phyloP scores from a whole-genome alignment of 2,888 invertebrate species.

The Eristalis arbustorum region DNA sequence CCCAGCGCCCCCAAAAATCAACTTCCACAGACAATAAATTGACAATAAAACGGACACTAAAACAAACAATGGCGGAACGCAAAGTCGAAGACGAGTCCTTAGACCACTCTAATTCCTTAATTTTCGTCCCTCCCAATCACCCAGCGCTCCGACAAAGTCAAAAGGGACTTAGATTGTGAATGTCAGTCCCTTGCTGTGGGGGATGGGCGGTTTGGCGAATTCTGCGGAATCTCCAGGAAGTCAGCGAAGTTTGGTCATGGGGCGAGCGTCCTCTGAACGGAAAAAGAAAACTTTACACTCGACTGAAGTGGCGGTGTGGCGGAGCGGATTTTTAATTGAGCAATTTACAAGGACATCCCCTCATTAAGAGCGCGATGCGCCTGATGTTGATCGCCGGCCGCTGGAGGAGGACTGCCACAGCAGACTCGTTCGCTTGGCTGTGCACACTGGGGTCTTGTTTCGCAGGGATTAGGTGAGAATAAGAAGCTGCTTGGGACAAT shows the following conservation, averaged over 20 bases:
- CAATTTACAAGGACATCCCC: conserved; percentile 67
- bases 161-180: conserved; percentile 11
- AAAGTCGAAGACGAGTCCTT: conserved; percentile 36
- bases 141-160: conserved; percentile 12
- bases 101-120: conserved; percentile 59
- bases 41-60: conserved; percentile 66
- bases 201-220: conserved; percentile 17
- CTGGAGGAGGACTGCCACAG: not conserved
- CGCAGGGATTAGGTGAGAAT: conserved; percentile 67
- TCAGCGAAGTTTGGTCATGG: not conserved
- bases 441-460: conserved; percentile 47
- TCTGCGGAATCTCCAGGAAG: conserved; percentile 25
- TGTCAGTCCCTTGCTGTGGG: not conserved
- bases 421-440: conserved; percentile 5
- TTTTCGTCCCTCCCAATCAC: conserved; percentile 3
- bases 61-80: conserved; percentile 59
- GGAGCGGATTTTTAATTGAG: conserved; percentile 69
- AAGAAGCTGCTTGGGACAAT: conserved; percentile 67
- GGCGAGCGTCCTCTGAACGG: not conserved
- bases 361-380: conserved; percentile 55
- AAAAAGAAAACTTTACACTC: conserved; percentile 28
- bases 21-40: conserved; percentile 64
- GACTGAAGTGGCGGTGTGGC: conserved; percentile 26
- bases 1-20: conserved; percentile 34
- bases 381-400: conserved; percentile 28